A percentile compares a stretch with the other conserved stretches of the same genome.
Evolutionary conservation across 2,888 invertebrate species (phyloP).

Genomic region (Priapulus caudatus): DNA sequence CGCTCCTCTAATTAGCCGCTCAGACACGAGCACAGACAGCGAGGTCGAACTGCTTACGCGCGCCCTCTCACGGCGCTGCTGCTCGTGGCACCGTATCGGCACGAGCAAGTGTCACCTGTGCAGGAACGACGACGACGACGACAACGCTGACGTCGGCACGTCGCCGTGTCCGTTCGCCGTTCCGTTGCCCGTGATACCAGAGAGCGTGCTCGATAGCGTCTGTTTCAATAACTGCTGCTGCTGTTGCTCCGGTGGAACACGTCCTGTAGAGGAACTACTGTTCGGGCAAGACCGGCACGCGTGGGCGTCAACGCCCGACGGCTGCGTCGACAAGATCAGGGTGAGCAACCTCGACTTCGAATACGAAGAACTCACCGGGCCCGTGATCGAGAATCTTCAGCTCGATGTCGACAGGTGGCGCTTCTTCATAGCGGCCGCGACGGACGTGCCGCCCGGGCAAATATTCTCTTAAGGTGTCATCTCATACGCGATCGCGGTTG

Average conservation of each 20-base stretch:
- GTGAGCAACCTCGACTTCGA: neutral
- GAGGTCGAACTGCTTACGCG: neutral
- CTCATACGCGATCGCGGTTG: too few relatives aligned
- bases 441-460: neutral
- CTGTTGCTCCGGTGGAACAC: neutral
- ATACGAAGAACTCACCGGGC: neutral
- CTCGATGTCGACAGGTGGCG: slow-evolving; percentile 1
- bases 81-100: neutral
- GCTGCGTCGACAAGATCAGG: neutral
- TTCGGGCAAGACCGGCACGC: too few relatives aligned
- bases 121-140: neutral
- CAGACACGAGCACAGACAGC: neutral
- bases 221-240: neutral
- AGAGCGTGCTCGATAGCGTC: neutral
- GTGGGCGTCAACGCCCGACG: too few relatives aligned
- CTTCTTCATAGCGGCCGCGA: neutral
- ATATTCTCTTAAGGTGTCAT: too few relatives aligned
- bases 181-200: neutral
- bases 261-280: too few relatives aligned
- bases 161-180: neutral
- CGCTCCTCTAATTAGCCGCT: too few relatives aligned
- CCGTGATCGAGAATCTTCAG: neutral
- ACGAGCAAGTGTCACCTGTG: neutral
- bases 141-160: too few relatives aligned
- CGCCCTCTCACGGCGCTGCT: neutral